Conservation (phyloP, 2,888 invertebrate genomes). For the Eupithecia inturbata region DNA sequence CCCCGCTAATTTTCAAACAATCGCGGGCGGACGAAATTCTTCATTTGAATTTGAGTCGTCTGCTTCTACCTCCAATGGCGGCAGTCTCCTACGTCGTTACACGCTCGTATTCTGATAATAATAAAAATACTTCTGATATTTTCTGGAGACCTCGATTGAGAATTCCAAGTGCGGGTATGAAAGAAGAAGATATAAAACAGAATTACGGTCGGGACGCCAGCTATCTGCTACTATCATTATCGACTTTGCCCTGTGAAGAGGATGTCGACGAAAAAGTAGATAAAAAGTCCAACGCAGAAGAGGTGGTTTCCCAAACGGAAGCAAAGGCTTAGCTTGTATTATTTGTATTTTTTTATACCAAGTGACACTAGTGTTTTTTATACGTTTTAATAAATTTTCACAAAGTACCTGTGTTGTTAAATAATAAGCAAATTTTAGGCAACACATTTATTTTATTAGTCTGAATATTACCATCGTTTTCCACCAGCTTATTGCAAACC, state of each 20-base stretch:
- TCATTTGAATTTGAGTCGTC: conserved; percentile 32
- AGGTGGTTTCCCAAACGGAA: not conserved
- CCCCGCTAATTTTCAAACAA: conserved; percentile 32
- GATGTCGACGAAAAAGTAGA: not conserved
- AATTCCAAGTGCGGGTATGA: conserved; percentile 13
- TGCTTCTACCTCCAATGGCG: conserved; percentile 40
- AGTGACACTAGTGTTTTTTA: not conserved
- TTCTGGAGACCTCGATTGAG: conserved; percentile 25
- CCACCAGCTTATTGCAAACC: too few relatives aligned
- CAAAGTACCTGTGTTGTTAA: too few relatives aligned
- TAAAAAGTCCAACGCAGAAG: not conserved
- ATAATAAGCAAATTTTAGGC: too few relatives aligned
- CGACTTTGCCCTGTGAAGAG: not conserved
- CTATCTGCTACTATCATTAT: conserved; percentile 23
- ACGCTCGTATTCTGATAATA: conserved; percentile 19
- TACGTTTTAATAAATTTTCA: not conserved
- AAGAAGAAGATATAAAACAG: conserved; percentile 6
- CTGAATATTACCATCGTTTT: too few relatives aligned
- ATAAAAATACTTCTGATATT: conserved; percentile 3
- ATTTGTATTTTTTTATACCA: not conserved
- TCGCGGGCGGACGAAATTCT: conserved; percentile 17
- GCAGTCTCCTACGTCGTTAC: conserved; percentile 35
- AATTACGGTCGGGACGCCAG: conserved; percentile 23
- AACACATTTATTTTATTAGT: too few relatives aligned
- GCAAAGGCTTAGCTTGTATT: not conserved